These are phyloP conservation scores for Thymelicus lineola DNA, from an alignment of 2,888 invertebrate genomes.

Conservation along the genomic window DNA sequence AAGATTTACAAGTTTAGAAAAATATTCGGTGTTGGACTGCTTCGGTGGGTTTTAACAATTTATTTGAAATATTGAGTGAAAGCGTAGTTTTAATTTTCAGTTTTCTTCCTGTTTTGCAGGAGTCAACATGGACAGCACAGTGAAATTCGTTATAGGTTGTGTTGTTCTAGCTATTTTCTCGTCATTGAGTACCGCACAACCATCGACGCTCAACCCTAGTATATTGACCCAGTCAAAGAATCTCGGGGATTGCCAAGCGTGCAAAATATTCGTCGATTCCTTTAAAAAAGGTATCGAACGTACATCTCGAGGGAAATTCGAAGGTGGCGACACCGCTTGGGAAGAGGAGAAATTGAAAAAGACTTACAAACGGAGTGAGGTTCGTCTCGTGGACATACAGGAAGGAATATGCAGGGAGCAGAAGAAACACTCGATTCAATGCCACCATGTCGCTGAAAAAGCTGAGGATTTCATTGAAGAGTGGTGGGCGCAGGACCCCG, in stretches of 20 bases:
- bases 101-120: slow-evolving; percentile 55
- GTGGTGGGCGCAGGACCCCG: slow-evolving; percentile 91
- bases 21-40: not conserved
- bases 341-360: slow-evolving; percentile 94
- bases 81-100: slow-evolving; percentile 22
- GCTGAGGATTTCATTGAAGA: slow-evolving; percentile 93
- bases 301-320: slow-evolving; percentile 95
- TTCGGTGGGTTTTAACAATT: slow-evolving; percentile 15
- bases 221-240: slow-evolving; percentile 69
- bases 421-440: slow-evolving; percentile 90
- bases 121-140: slow-evolving; percentile 51
- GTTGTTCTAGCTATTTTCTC: slow-evolving; percentile 50
- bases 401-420: slow-evolving; percentile 93
- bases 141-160: slow-evolving; percentile 41
- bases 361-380: slow-evolving; percentile 94
- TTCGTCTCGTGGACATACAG: slow-evolving; percentile 95
- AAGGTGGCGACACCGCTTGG: slow-evolving; percentile 97
- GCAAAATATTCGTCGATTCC: slow-evolving; percentile 89
- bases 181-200: slow-evolving; percentile 54
- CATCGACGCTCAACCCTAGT: slow-evolving; percentile 59
- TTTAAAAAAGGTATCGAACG: slow-evolving; percentile 92
- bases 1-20: not conserved
- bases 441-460: slow-evolving; percentile 93
- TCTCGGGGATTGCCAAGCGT: slow-evolving; percentile 92
- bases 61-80: slow-evolving; percentile 19